phyloP scores from a whole-genome alignment of 1,140 invertebrate species.

The Ooceraea biroi region DNA sequence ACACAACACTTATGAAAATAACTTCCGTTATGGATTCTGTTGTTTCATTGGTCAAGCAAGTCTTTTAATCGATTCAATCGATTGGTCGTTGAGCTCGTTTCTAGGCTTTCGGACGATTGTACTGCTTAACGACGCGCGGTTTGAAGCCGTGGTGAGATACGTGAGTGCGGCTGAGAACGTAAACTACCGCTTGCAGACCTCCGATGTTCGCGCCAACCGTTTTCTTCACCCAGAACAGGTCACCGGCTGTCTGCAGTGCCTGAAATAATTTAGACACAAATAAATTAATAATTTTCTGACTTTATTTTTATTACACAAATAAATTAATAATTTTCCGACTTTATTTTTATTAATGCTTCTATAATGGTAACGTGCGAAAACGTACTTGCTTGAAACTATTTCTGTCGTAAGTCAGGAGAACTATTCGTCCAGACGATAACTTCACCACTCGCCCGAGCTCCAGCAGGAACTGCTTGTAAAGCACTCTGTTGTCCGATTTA shows the following conservation, averaged over 20 bases:
- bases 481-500: slow-evolving; percentile 84
- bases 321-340: neutral
- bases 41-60: neutral
- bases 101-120: neutral
- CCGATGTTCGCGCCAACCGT: slow-evolving; percentile 82
- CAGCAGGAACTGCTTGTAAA: slow-evolving; percentile 86
- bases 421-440: slow-evolving; percentile 83
- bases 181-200: slow-evolving; percentile 82
- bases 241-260: slow-evolving; percentile 73
- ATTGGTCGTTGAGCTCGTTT: neutral
- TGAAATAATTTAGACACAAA: slow-evolving; percentile 63
- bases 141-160: slow-evolving; percentile 62
- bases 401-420: slow-evolving; percentile 87
- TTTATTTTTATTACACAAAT: neutral
- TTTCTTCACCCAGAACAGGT: slow-evolving; percentile 78
- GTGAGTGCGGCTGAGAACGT: slow-evolving; percentile 78
- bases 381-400: slow-evolving; percentile 82
- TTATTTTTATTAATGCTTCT: neutral
- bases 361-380: neutral
- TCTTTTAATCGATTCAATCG: neutral
- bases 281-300: neutral
- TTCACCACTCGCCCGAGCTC: slow-evolving; percentile 86
- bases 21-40: no score
- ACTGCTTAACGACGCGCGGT: slow-evolving; percentile 20
- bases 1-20: neutral